Evolutionary conservation across 2,797 vertebrate genomes (phyloP), one percentile per base, ranked within the genome.

Genomic region (Brotula barbata): DNA sequence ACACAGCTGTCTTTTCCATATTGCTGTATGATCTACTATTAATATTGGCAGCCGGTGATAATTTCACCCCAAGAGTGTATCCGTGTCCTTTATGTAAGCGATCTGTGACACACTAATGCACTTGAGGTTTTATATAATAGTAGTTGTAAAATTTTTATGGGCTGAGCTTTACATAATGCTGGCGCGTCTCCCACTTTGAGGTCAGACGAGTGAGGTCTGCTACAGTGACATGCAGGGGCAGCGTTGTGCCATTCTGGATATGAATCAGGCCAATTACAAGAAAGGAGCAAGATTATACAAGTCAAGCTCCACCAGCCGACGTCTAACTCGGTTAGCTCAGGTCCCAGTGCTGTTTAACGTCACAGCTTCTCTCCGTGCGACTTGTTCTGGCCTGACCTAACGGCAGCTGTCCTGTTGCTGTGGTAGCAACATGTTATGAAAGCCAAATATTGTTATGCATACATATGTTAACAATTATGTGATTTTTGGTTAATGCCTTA

Each of bases 71-170:
- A 28, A 2, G 22, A 2, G 21, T n/a, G 12, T n/a, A 41, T 62
- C 21, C 9, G 23, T 16, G 28, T 70, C 42, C 54, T 85, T 87
- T 85, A 74, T 65, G 31, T 68, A 79, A 83, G 48, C 36, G n/a
- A 63, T 69, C 48, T 68, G 45, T 69, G 67, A 83, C 75, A 76
- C 56, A 55, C 48, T 50, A 58, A 65, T 75, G 61, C 71, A 70
- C 68, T 45, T 20, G 31, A 39, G 51, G 51, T 53, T 77, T 84
- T 81, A 82, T 79, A 67, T 77, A 83, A 85, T 58, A 58, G 40
- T 20, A 46, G 39, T 46, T 28, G 64, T 81, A 33, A 82, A 81
- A 58, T 41, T 31, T 74, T 76, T 34, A 73, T 57, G 62, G 54
- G 13, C 19, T 34, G 34, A 33, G 40, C 53, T 78, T 81, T 81